Percentiles rank a stretch among this genome's conserved stretches.
Conservation (phyloP, 2,888 invertebrate species). For the Germaria angustata region DNA sequence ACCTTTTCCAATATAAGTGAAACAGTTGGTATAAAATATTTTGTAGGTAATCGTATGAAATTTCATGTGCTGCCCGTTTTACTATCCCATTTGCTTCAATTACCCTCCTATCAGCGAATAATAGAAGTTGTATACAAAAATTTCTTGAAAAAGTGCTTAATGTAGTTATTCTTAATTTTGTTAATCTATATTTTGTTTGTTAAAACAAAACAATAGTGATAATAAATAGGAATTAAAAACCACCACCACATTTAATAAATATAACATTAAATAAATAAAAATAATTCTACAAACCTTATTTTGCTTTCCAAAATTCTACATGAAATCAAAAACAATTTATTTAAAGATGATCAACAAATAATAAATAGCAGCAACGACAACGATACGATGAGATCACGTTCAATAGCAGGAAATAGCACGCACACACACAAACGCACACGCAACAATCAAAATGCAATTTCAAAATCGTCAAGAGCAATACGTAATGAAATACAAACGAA, state of each 20-base stretch:
- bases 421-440: neutral
- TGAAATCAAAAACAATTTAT: slow-evolving; percentile 49
- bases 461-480: neutral
- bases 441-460: slow-evolving; percentile 22
- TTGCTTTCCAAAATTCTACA: slow-evolving; percentile 90
- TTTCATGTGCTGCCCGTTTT: too few species aligned
- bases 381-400: slow-evolving; percentile 41
- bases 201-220: too few species aligned
- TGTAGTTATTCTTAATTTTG: too few species aligned
- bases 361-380: slow-evolving; percentile 40
- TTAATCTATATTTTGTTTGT: too few species aligned
- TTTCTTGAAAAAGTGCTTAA: too few species aligned
- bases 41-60: too few species aligned
- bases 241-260: slow-evolving; percentile 22
- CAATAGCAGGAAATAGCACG: slow-evolving; percentile 29
- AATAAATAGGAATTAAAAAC: neutral
- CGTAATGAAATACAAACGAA: neutral
- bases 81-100: too few species aligned
- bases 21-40: too few species aligned
- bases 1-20: too few species aligned
- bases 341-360: slow-evolving; percentile 47
- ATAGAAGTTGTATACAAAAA: too few species aligned
- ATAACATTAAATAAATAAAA: slow-evolving; percentile 18
- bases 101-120: too few species aligned
- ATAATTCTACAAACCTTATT: slow-evolving; percentile 85